Evolutionary conservation across 2,113 vertebrate species (phyloP), one percentile per base, ranked within the genome.

Genomic region (Periophthalmus modestus): DNA sequence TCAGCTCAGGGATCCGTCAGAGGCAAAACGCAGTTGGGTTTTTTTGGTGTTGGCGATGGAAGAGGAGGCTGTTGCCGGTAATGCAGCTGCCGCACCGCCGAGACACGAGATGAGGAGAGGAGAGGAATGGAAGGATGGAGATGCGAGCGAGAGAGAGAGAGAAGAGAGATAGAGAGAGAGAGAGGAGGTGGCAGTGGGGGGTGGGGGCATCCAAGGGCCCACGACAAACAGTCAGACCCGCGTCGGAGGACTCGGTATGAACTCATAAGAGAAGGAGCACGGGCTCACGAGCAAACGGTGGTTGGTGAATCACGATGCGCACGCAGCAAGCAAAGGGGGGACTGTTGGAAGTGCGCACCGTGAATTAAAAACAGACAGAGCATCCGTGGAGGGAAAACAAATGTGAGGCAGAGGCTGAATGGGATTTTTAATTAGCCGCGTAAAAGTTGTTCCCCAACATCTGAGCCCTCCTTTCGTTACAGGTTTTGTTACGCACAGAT

Each of bases 191-290:
- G 58, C 33, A 15, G 6, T 28, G 58, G 68, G 85, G 82, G 82
- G 83, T 80, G 89, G 88, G 82, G 84, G 81, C 85, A 85, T 87
- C 85, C 68, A 82, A 89, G 84, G 82, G 85, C 87, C 89, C 85
- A 88, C 88, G 87, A 87, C 78, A 13, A 81, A 77, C 84, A 76
- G 71, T 70, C 84, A 80, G 78, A 82, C 75, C 69, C 57, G 68
- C 68, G 52, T 57, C 52, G 68, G 52, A 57, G 68, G 68, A 70
- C 66, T 48, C 34, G 50, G 75, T 79, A 91, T 87, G 77, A 88
- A 89, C 84, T 84, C 84, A 86, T 84, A 72, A 66, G 89, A 66
- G 89, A 82, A 28, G 57, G 15, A 18, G 81, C 74, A 84, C 77
- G 70, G 76, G 74, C 72, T 88, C 85, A 78, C 67, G 82, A 87